phyloP scores from a whole-genome alignment of 2,797 vertebrate genomes.

The Silurus lanzhouensis region DNA sequence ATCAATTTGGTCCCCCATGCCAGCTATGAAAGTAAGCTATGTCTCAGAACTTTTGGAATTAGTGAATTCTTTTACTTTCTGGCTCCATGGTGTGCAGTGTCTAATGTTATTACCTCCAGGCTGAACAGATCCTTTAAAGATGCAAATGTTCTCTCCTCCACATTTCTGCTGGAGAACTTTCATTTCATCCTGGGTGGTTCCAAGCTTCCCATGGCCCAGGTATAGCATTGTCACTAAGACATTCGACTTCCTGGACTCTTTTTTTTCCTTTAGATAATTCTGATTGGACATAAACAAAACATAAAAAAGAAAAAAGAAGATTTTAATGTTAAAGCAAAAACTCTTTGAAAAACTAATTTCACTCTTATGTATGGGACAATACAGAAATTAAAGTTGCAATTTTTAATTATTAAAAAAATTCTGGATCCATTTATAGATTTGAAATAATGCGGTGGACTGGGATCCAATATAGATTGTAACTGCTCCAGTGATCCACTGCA shows the following conservation, averaged over 20 bases:
- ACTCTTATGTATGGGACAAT: neutral
- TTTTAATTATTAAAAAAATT: neutral
- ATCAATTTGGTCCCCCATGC: constrained; percentile 11
- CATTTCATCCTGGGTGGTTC: constrained; percentile 71
- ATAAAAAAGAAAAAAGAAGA: neutral
- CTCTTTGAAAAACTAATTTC: neutral
- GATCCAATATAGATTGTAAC: neutral
- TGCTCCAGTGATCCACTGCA: neutral
- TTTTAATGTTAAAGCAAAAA: neutral
- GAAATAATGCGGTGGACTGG: neutral
- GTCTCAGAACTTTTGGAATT: constrained; percentile 16
- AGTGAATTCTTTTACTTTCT: constrained; percentile 24
- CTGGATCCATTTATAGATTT: neutral
- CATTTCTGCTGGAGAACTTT: constrained; percentile 80
- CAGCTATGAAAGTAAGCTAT: constrained; percentile 22
- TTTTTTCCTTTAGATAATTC: constrained; percentile 65
- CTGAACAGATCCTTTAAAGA: constrained; percentile 75
- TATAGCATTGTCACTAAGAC: constrained; percentile 78
- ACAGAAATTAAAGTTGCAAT: neutral
- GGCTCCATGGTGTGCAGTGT: constrained; percentile 23
- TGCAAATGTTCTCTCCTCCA: constrained; percentile 79
- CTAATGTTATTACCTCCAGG: constrained; percentile 71
- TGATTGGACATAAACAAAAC: constrained; percentile 37
- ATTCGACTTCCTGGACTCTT: constrained; percentile 73
- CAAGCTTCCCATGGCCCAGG: constrained; percentile 67